Evolutionary conservation across 1,140 invertebrate genomes (phyloP).

Genomic region (Macrobrachium nipponense): DNA sequence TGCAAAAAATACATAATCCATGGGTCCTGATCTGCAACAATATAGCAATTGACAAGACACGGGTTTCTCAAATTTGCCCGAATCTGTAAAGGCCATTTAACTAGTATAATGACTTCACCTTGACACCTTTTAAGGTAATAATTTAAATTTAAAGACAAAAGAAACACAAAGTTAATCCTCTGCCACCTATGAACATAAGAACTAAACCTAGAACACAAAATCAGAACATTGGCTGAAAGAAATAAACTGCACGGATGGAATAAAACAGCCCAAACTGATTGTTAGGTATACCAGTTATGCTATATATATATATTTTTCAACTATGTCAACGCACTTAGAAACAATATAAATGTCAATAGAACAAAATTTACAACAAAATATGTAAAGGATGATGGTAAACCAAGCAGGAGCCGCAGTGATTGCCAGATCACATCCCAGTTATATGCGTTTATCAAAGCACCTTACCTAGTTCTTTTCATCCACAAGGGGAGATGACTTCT

Average conservation of each 20-base stretch:
- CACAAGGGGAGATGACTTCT: too few relatives aligned
- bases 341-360: background rate
- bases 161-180: slow-evolving; percentile 29
- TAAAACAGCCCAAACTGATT: background rate
- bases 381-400: too few relatives aligned
- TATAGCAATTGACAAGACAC: slow-evolving; percentile 31
- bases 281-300: too few relatives aligned
- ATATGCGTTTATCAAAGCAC: too few relatives aligned
- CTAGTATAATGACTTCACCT: slow-evolving; percentile 15
- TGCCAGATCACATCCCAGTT: too few relatives aligned
- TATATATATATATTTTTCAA: too few relatives aligned
- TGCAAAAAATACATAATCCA: slow-evolving; percentile 47
- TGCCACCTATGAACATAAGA: slow-evolving; percentile 27
- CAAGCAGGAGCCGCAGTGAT: too few relatives aligned
- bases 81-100: slow-evolving; percentile 20
- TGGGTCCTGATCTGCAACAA: slow-evolving; percentile 48
- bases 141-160: too few relatives aligned
- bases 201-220: slow-evolving; percentile 15
- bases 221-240: background rate
- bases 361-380: too few relatives aligned
- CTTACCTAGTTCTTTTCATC: too few relatives aligned
- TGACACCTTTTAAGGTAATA: background rate
- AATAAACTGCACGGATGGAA: slow-evolving; percentile 44
- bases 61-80: slow-evolving; percentile 15
- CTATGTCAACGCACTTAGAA: too few relatives aligned